Percentiles rank a stretch among this genome's conserved stretches.
phyloP scores from a whole-genome alignment of 1,140 invertebrate genomes.

The Periplaneta americana region DNA sequence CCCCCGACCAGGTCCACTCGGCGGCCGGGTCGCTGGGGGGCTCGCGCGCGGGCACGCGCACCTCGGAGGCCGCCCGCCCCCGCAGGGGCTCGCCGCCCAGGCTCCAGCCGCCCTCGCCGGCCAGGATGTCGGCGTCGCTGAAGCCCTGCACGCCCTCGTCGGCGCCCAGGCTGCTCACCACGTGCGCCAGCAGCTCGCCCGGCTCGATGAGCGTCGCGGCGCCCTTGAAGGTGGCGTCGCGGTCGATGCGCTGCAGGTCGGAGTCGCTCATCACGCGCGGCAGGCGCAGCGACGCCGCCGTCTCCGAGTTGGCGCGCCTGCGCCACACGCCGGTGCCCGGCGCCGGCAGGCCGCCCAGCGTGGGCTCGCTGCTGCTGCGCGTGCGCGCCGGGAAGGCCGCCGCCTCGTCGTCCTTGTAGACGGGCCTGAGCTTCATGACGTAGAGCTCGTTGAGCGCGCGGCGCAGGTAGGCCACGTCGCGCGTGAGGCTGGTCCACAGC shows the following conservation, averaged over 20 bases:
- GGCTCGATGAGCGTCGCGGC: constrained; percentile 55
- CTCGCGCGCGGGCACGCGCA: not conserved
- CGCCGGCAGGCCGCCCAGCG: constrained; percentile 15
- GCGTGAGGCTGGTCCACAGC: constrained; percentile 70
- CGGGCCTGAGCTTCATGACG: constrained; percentile 61
- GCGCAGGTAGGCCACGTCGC: constrained; percentile 65
- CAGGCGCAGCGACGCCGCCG: constrained; percentile 28
- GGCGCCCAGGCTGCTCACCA: constrained; percentile 62
- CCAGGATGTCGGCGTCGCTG: not conserved
- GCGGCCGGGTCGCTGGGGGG: not conserved
- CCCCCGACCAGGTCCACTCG: not conserved
- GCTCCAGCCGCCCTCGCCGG: not conserved
- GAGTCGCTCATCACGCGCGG: constrained; percentile 65
- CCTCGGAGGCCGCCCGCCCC: not conserved
- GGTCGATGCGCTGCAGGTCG: constrained; percentile 68
- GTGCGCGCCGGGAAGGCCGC: not conserved
- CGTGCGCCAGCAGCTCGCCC: constrained; percentile 61
- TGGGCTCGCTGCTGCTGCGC: constrained; percentile 25
- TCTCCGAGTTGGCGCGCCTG: constrained; percentile 3
- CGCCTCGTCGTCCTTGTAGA: constrained; percentile 22
- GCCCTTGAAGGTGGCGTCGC: constrained; percentile 61
- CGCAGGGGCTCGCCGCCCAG: not conserved
- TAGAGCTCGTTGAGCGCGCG: constrained; percentile 73
- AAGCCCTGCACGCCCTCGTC: not conserved
- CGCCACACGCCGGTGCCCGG: constrained; percentile 1